Percentiles rank a stretch among this genome's conserved stretches.
phyloP scores from a whole-genome alignment of 2,113 vertebrate genomes.

The Colossoma macropomum region DNA sequence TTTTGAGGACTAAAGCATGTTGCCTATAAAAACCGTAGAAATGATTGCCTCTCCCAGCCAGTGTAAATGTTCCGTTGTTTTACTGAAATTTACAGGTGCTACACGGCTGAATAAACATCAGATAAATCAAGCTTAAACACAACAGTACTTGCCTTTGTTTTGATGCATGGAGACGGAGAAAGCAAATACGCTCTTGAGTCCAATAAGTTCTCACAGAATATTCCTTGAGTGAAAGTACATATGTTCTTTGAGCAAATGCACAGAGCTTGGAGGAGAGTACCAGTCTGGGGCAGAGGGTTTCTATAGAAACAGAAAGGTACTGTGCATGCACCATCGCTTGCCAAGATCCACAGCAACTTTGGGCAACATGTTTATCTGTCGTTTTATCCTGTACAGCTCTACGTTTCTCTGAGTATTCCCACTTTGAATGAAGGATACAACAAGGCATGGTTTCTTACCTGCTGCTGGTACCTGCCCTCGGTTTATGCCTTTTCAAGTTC shows the following conservation, averaged over 20 bases:
- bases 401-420: background rate
- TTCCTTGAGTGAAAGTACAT: background rate
- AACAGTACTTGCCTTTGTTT: background rate
- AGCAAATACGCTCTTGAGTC: background rate
- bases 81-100: background rate
- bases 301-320: constrained; percentile 69
- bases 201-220: background rate
- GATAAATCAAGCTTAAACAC: background rate
- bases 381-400: background rate
- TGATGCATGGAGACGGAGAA: background rate
- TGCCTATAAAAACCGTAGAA: background rate
- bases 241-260: background rate
- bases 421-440: background rate
- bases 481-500: constrained; percentile 52
- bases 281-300: constrained; percentile 57
- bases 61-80: background rate
- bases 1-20: background rate
- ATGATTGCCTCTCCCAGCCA: background rate
- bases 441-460: constrained; percentile 70
- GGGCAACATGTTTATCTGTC: background rate
- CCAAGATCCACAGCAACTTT: constrained; percentile 36
- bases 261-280: constrained; percentile 46
- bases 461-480: constrained; percentile 75
- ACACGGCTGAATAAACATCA: background rate
- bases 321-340: constrained; percentile 39